Evolutionary conservation across 1,140 invertebrate species (phyloP), one percentile per base, ranked within the genome.

Genomic region (Eubasilissa regina): DNA sequence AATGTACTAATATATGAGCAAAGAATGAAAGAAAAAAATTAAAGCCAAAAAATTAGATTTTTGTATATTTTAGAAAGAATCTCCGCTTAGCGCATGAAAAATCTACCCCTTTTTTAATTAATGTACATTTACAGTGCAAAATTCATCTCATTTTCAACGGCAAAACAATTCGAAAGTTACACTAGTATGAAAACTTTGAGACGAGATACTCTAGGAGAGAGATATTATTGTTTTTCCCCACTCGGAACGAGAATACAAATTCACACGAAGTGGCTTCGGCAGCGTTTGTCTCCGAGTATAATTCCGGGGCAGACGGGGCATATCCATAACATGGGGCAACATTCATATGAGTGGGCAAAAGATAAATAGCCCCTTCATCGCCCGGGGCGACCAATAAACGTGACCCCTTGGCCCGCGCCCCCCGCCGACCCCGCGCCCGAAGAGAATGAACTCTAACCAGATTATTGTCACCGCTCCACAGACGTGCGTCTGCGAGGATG

Each of bases 291-390:
- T 70, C 70, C 51, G 53, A 35, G 70, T 56, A 25, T 74, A 74
- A 74, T 74, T 74, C 70, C 25, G 51, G 78, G 72, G 72, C 79
- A 58, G 64, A 77, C 53, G 64, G 64, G 70, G 76, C 80, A 81
- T 81, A 81, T 81, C 77, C 80, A 81, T 81, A 81, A 81, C 80
- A 68, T 70, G 80, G 66, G 75, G 51, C 70, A 74, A 75, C 77
- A 79, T 77, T 82, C 81, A 82, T 82, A 79, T 55, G 81, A 79
- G 77, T 45, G 80, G 76, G 70, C 78, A 82, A 76, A 81, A 82
- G 81, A 82, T 77, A 82, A 82, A 82, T 79, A 79, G 81, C 81
- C 81, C 77, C 75, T 79, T 82, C 81, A 72, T 74, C 81, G 81
- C 81, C 80, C 53, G 72, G 77, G 81, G 77, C 77, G 77, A 48